Conservation (phyloP, 2,888 invertebrate genomes). For the Acholoe squamosa region DNA sequence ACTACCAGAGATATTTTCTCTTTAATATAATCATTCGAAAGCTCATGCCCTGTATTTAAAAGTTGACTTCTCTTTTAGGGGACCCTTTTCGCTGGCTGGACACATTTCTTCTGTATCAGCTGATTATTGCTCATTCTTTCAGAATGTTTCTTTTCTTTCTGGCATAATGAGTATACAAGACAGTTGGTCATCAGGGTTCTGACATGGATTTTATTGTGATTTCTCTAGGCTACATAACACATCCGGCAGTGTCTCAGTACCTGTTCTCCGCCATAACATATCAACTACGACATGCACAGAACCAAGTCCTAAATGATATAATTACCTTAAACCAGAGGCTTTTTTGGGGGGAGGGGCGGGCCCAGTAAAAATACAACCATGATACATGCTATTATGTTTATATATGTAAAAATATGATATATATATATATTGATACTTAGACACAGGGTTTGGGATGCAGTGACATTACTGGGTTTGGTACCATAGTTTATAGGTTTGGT, state of each 20-base stretch:
- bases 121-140: too few relatives aligned
- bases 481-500: not conserved
- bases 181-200: not conserved
- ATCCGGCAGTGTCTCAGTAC: slow-evolving; percentile 50
- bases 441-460: not conserved
- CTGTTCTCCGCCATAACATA: slow-evolving; percentile 7
- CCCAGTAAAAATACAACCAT: slow-evolving; percentile 38
- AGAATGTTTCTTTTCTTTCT: too few relatives aligned
- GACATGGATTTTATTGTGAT: slow-evolving; percentile 55
- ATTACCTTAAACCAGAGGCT: not conserved
- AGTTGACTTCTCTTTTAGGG: too few relatives aligned
- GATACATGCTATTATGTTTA: slow-evolving; percentile 21
- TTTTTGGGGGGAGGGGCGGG: not conserved
- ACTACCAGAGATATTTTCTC: too few relatives aligned
- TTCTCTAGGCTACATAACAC: slow-evolving; percentile 37
- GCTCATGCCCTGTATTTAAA: too few relatives aligned
- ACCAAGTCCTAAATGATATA: slow-evolving; percentile 8
- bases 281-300: slow-evolving; percentile 18
- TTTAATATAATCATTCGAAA: too few relatives aligned
- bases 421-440: slow-evolving; percentile 26
- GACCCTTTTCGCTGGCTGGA: too few relatives aligned
- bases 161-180: too few relatives aligned
- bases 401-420: slow-evolving; percentile 36
- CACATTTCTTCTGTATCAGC: too few relatives aligned
- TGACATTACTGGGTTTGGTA: not conserved